phyloP scores from a whole-genome alignment of 2,113 vertebrate species.

The Regulus satrapa region DNA sequence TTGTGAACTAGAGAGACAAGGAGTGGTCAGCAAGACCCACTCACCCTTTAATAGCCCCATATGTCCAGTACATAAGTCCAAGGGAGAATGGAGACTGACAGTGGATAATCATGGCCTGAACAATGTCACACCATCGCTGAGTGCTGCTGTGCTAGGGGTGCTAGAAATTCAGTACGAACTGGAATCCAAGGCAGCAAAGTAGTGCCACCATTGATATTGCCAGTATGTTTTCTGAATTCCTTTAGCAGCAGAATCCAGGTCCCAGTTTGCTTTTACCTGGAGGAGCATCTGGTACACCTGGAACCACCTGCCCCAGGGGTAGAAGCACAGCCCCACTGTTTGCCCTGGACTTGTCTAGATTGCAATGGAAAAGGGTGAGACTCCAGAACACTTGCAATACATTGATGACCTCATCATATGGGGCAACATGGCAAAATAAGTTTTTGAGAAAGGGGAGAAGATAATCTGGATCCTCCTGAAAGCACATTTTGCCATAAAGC shows the following conservation, averaged over 20 bases:
- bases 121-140: not conserved
- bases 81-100: not conserved
- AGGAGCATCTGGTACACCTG: not conserved
- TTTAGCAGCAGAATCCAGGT: not conserved
- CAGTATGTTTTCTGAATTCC: not conserved
- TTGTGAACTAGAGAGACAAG: not conserved
- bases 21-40: not conserved
- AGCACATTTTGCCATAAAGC: not conserved
- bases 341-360: not conserved
- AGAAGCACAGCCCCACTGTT: not conserved
- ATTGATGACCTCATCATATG: not conserved
- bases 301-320: not conserved
- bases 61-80: not conserved
- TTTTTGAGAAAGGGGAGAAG: not conserved
- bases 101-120: not conserved
- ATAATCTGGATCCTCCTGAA: not conserved
- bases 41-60: not conserved
- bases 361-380: not conserved
- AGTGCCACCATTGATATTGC: not conserved
- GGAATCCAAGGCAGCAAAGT: not conserved
- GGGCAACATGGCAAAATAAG: not conserved
- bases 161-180: not conserved
- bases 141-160: not conserved
- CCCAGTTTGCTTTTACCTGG: not conserved
- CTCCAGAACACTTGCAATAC: not conserved